Base-by-base conservation (phyloP, 2,113 vertebrate species). In the Oryzias woworae region DNA sequence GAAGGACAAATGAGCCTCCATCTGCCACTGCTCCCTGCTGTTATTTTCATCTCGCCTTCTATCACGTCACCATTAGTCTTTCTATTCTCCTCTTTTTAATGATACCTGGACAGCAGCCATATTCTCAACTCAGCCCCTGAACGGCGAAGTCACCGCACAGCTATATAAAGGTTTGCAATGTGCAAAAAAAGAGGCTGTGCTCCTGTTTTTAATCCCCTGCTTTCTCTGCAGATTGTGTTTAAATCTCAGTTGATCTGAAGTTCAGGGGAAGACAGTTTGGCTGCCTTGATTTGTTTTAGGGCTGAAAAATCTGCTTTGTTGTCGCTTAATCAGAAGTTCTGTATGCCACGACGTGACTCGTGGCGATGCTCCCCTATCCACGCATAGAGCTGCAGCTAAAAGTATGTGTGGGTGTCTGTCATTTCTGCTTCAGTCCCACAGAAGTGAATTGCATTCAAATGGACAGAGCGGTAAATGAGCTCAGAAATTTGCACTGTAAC, bases 121-220 rank as follows among this genome's bases (percentile, higher is more conserved):
- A 66, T 77, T 80, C 67, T 82, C 60, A 56, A 67, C 75, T 62
- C 53, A 53, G 53, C 81, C 72, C 66, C 74, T 14, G 23, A 24
- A 62, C 66, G 63, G 57, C 58, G 57, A 59, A 54, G 55, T 64
- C 56, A 61, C 22, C 73, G 15, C 50, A n/a, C 66, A 54, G 71
- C 81, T 86, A 80, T 82, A 82, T 82, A 76, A 82, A 84, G 66
- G 51, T 74, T 64, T 70, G 44, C 49, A 73, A 71, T 73, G 76
- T 75, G 66, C 66, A 75, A 79, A 66, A 77, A 85, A 78, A 67
- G 53, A 55, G 66, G 63, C 42, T 57, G 71, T 42, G 59, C 63
- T 67, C 51, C 51, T 18, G 44, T 46, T 70, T 78, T 80, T 76
- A 69, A 82, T 85, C 36, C 36, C 36, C 2, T 2, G 8, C 36